These are phyloP conservation scores for Phallusia fumigata DNA, from an alignment of 23 tunicate species.

Conservation along the genomic window DNA sequence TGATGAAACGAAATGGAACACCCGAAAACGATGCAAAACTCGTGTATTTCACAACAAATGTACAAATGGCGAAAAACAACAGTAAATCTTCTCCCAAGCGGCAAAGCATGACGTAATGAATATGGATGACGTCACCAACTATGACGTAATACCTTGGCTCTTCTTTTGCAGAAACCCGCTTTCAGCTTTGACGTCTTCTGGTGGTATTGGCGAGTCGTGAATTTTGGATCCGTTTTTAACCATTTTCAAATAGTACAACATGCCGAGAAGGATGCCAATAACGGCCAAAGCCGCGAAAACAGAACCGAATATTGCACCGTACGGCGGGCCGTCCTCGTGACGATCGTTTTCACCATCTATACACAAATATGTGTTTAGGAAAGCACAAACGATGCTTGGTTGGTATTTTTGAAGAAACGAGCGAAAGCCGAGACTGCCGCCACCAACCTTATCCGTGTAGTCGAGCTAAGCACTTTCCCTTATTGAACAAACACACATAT, in stretches of 20 bases:
- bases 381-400: too few species aligned
- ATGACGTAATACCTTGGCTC: conserved; percentile 1
- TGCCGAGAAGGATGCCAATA: background rate
- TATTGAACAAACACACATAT: too few species aligned
- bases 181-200: background rate
- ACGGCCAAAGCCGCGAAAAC: background rate
- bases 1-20: background rate
- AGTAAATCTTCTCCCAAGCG: background rate
- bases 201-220: background rate
- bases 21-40: background rate
- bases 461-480: too few species aligned
- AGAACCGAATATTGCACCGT: background rate
- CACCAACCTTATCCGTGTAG: too few species aligned
- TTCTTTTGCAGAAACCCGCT: conserved; percentile 1
- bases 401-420: too few species aligned
- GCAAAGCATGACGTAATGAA: conserved; percentile 2
- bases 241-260: background rate
- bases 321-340: background rate
- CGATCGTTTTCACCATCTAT: too few species aligned
- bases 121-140: background rate
- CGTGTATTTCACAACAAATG: background rate
- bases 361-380: too few species aligned
- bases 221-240: background rate
- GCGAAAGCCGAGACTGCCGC: too few species aligned
- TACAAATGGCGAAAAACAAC: background rate